Evolutionary conservation across 2,797 vertebrate species (phyloP).

Genomic region (Gymnodraco acuticeps): DNA sequence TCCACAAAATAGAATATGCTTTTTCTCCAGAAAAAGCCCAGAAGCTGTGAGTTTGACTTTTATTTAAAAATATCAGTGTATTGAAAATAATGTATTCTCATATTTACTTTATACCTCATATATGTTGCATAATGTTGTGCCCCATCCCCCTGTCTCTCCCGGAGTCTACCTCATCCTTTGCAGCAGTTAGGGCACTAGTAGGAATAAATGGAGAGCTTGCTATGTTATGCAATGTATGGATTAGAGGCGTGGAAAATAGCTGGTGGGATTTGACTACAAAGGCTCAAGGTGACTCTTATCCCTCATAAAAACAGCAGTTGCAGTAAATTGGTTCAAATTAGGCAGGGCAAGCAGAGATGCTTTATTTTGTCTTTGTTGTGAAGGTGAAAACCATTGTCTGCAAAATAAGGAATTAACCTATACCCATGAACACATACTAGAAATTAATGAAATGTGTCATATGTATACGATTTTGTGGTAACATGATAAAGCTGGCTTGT

Average conservation of each 20-base stretch:
- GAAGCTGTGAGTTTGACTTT: not conserved
- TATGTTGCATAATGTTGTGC: not conserved
- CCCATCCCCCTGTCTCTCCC: slow-evolving; percentile 37
- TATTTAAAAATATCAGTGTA: slow-evolving; percentile 5
- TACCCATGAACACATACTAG: not conserved
- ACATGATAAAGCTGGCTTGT: slow-evolving; percentile 27
- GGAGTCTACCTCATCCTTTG: slow-evolving; percentile 27
- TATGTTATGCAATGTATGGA: slow-evolving; percentile 70
- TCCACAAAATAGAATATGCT: not conserved
- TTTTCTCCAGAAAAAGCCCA: not conserved
- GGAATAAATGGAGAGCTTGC: slow-evolving; percentile 31
- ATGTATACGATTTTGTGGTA: slow-evolving; percentile 3
- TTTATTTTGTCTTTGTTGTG: not conserved
- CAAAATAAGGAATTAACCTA: not conserved
- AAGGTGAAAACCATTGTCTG: slow-evolving; percentile 21
- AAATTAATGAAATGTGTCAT: not conserved
- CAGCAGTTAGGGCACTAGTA: slow-evolving; percentile 37
- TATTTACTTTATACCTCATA: not conserved
- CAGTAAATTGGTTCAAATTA: slow-evolving; percentile 15
- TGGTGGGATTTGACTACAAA: slow-evolving; percentile 44
- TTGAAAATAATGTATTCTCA: not conserved
- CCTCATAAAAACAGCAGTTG: slow-evolving; percentile 8
- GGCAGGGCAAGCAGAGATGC: not conserved
- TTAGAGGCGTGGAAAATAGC: slow-evolving; percentile 48
- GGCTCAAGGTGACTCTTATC: slow-evolving; percentile 68